Evolutionary conservation across 2,113 vertebrate genomes (phyloP), one percentile per base, ranked within the genome.

Genomic region (Chlorodrepanis virens): DNA sequence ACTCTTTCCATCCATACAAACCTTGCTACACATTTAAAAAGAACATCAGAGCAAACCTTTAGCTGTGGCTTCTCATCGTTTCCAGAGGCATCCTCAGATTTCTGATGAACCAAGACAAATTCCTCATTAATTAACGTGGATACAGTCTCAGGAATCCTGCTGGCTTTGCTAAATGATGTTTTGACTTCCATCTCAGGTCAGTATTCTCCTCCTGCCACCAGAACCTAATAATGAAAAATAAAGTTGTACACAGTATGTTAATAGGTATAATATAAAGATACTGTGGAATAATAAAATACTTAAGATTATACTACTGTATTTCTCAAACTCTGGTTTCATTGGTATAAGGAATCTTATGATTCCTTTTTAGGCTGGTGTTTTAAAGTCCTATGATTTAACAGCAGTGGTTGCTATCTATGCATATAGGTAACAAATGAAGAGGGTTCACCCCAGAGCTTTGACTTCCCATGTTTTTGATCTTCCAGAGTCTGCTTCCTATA

Each of bases 61-160:
- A 99, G 98, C 68, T 98, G 98, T 15, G 98, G 98, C 89, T 98
- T 99, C 44, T 98, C 98, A 17, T 98, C 96, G 67, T 98, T 98
- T 89, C 97, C 97, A 52, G 98, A 98, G 6, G 97, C 97, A 6
- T 98, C 98, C 29, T 98, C 98, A 25, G 97, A 94, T 18, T 98
- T 97, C 57, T 99, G 96, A 97, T 98, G 98, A 67, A 99, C 98
- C 96, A 99, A 96, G 94, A 99, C 99, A 98, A 99, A 99, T 90
- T 99, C 99, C 95, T 99, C 99, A 92, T 98, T 99, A 98, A 99
- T 99, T 91, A 99, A 95, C 0, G 98, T 98, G 88, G 99, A 98
- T 72, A 98, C 98, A 8, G 98, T 98, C 97, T 99, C 99, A 19
- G 98, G 98, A 83, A 99, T 98, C 95, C 98, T 98, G 91, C 97